A percentile compares a stretch with the other conserved stretches of the same genome.
Evolutionary conservation across 2,888 invertebrate species (phyloP).

Genomic region (Augiades crinisus): DNA sequence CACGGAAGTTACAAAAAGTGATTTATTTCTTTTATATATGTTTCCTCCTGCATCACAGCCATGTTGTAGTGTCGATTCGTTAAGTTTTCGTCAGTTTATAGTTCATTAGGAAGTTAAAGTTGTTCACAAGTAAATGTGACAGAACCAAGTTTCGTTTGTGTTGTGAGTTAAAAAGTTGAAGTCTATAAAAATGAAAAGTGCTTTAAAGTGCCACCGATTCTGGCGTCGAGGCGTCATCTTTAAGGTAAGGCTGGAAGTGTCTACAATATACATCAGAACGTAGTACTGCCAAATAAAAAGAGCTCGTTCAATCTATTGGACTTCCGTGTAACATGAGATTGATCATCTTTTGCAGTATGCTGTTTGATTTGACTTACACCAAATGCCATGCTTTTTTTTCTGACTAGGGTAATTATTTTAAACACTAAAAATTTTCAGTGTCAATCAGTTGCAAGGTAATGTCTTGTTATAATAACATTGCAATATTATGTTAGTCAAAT

Average conservation of each 20-base stretch:
- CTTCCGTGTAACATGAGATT: conserved; percentile 8
- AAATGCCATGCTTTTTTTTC: conserved; percentile 28
- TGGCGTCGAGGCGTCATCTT: conserved; percentile 76
- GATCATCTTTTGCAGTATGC: conserved; percentile 3
- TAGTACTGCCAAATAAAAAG: conserved; percentile 51
- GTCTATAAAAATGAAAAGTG: conserved; percentile 78
- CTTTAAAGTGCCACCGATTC: conserved; percentile 78
- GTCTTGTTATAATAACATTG: not conserved
- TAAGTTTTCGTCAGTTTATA: conserved; percentile 76
- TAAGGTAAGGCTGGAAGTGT: conserved; percentile 81
- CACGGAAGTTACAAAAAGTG: conserved; percentile 75
- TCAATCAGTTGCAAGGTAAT: not conserved
- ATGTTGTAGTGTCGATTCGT: conserved; percentile 79
- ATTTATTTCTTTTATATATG: conserved; percentile 72
- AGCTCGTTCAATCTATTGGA: conserved; percentile 14
- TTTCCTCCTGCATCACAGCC: conserved; percentile 80
- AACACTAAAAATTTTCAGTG: not conserved
- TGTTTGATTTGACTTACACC: conserved; percentile 22
- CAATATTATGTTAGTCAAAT: not conserved
- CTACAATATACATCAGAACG: conserved; percentile 76
- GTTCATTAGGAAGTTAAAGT: conserved; percentile 70
- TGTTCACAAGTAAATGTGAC: conserved; percentile 78
- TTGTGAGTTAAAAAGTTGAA: conserved; percentile 76
- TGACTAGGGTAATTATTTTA: conserved; percentile 8
- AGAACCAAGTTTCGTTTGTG: conserved; percentile 79